phyloP scores from a whole-genome alignment of 2,113 vertebrate genomes.

The Chloroceryle aenea region DNA sequence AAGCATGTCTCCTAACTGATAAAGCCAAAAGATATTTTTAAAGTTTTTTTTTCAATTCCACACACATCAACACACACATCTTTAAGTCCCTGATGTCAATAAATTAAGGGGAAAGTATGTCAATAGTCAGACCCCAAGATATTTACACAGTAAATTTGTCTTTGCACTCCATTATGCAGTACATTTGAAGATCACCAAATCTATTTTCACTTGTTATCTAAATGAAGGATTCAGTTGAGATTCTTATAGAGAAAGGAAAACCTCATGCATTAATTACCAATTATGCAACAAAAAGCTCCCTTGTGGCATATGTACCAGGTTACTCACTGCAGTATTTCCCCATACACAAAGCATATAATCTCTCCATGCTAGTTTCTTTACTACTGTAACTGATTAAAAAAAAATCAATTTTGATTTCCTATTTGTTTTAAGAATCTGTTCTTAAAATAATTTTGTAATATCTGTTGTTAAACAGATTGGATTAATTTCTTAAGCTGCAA shows the following conservation, averaged over 20 bases:
- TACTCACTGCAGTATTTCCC: not conserved
- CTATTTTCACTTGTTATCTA: not conserved
- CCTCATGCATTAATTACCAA: not conserved
- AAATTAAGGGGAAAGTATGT: not conserved
- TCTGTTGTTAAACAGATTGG: not conserved
- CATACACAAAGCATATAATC: not conserved
- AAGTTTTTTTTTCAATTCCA: not conserved
- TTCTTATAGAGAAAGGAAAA: not conserved
- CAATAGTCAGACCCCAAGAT: not conserved
- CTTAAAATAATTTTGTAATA: not conserved
- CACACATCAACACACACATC: not conserved
- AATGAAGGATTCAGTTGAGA: not conserved
- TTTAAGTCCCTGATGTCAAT: not conserved
- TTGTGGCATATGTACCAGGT: not conserved
- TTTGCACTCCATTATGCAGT: not conserved
- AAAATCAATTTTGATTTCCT: not conserved
- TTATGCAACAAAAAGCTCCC: not conserved
- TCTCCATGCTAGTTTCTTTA: not conserved
- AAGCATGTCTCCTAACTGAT: not conserved
- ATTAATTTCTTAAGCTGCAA: not conserved
- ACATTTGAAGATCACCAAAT: not conserved
- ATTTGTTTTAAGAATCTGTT: not conserved
- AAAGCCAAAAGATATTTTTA: not conserved
- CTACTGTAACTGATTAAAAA: not conserved
- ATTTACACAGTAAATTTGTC: not conserved